phyloP scores from a whole-genome alignment of 1,140 invertebrate genomes.

The Chrysoperla carnea region DNA sequence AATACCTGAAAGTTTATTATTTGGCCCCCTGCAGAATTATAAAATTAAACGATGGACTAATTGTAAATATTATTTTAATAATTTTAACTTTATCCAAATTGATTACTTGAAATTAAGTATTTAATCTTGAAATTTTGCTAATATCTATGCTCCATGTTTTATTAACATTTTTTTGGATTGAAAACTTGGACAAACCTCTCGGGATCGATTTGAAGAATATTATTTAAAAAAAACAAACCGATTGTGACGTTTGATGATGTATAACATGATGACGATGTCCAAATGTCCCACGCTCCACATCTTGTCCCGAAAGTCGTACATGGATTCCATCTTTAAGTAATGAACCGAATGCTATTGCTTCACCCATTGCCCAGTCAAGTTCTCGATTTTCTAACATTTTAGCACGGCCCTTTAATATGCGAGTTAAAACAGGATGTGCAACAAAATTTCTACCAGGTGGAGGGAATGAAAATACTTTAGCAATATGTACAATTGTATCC shows the following conservation, averaged over 20 bases:
- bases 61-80: too few species aligned
- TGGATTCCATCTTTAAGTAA: constrained; percentile 39
- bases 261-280: constrained; percentile 51
- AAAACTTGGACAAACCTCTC: too few species aligned
- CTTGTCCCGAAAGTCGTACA: constrained; percentile 59
- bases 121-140: too few species aligned
- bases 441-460: constrained; percentile 38
- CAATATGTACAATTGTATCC: constrained; percentile 44
- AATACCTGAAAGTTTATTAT: too few species aligned
- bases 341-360: constrained; percentile 69
- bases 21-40: too few species aligned
- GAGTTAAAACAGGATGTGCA: constrained; percentile 40
- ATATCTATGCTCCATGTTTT: too few species aligned
- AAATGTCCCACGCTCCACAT: constrained; percentile 56
- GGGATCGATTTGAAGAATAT: too few species aligned
- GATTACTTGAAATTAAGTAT: too few species aligned
- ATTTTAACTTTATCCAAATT: too few species aligned
- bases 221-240: too few species aligned
- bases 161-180: too few species aligned
- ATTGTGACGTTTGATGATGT: constrained; percentile 47
- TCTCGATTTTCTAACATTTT: constrained; percentile 45
- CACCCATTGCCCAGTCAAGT: constrained; percentile 73
- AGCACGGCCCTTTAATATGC: constrained; percentile 37
- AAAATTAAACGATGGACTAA: too few species aligned
- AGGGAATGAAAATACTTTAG: constrained; percentile 41